Base-by-base conservation (phyloP, 2,888 invertebrate genomes). In the Branchipolynoe longqiensis region DNA sequence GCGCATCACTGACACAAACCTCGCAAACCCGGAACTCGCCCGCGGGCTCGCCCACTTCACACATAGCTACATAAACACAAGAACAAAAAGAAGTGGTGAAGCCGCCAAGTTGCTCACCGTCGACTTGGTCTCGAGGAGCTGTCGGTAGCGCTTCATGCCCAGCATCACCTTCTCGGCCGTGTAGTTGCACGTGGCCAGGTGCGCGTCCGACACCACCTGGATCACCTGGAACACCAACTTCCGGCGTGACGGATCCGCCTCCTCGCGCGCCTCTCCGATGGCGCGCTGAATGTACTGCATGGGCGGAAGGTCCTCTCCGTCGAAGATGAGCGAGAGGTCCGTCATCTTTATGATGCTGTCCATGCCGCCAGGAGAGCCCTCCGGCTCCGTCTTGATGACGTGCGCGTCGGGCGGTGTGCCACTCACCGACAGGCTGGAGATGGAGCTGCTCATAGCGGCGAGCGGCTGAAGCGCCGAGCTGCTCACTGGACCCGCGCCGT, bases 111-210 rank as follows among this genome's bases (percentile, higher is more conserved):
- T n/a, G n/a, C 12, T 62, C 31, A 62, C 62, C 62, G 12, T 62
- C 14, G 62, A 14, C 33, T 69, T 33, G 69, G 69, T 22, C 83
- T 83, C 8, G 40, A 40, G 38, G 3, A 41, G 69, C 38, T 69
- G 73, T n/a, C 54, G 73, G 64, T 69, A 85, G 22, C 54, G 82
- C 41, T 87, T 87, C 74, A 91, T 89, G 38, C 93, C 91, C 56
- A 91, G 91, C 3, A 84, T 87, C 8, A 93, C 91, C 94, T 97
- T 97, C 92, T 98, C 97, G 91, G 97, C 96, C 92, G 98, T 98
- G 94, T 98, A 98, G 94, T 98, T 98, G 95, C 98, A 98, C 90
- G 99, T 99, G 94, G 98, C 97, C 92, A 98, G 95, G 94, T 99
- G 99, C 59, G 99, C 98, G 89, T 97, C 96, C 90, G 86, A 40